These are phyloP conservation scores for Dysidea cf. avara DNA, from an alignment of 37 sponge, comb jelly and placozoan species.

Conservation along the genomic window DNA sequence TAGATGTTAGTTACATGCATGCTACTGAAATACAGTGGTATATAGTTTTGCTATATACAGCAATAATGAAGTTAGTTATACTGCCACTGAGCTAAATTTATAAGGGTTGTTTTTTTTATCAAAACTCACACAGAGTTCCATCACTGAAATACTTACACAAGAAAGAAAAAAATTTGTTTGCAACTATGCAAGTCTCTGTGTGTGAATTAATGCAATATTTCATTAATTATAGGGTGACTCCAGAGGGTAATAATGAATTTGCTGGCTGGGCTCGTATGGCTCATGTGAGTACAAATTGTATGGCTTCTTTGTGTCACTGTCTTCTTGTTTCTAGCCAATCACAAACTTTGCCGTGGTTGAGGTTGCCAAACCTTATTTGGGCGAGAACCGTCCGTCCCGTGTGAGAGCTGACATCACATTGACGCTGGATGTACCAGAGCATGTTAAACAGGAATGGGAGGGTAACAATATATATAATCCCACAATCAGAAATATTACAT, in stretches of 20 bases:
- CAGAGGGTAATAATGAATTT: slow-evolving; percentile 84
- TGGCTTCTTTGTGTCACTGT: neutral
- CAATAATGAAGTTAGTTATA: too few relatives aligned
- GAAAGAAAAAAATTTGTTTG: too few relatives aligned
- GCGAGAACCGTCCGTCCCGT: slow-evolving; percentile 89
- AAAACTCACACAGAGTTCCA: too few relatives aligned
- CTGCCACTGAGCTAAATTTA: too few relatives aligned
- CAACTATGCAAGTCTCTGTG: too few relatives aligned
- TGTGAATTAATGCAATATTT: too few relatives aligned
- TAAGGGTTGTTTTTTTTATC: too few relatives aligned
- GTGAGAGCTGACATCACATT: slow-evolving; percentile 91
- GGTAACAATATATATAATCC: slow-evolving; percentile 24
- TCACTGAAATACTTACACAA: too few relatives aligned
- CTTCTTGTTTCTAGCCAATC: slow-evolving; percentile 34
- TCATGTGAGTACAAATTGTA: slow-evolving; percentile 29
- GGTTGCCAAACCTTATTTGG: slow-evolving; percentile 88
- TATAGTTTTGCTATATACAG: too few relatives aligned
- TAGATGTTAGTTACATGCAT: too few relatives aligned
- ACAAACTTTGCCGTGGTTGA: slow-evolving; percentile 78
- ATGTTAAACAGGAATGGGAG: slow-evolving; percentile 87
- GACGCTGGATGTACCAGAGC: slow-evolving; percentile 64
- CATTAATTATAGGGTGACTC: slow-evolving; percentile 51
- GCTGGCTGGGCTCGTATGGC: slow-evolving; percentile 98
- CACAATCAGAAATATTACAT: slow-evolving; percentile 3
- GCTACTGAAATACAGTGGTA: too few relatives aligned